A percentile compares a stretch with the other conserved stretches of the same genome.
These are phyloP conservation scores for Lycaon pictus DNA, from an alignment of 2,113 vertebrate genomes.

Conservation along the genomic window DNA sequence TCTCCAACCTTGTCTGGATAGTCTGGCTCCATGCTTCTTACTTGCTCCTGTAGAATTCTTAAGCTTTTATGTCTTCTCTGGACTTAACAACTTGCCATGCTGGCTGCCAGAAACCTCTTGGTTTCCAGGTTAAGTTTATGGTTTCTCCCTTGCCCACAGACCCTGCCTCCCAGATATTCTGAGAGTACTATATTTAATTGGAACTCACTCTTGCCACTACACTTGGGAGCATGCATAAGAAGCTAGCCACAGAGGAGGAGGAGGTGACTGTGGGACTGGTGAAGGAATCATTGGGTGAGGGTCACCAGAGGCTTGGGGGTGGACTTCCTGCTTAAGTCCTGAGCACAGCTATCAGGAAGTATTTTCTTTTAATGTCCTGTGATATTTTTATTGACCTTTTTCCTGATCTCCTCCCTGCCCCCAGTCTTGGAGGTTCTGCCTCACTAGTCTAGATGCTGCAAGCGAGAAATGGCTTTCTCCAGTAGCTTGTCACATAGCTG, in stretches of 20 bases:
- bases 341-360: neutral
- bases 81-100: neutral
- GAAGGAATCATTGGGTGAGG: neutral
- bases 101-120: neutral
- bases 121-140: neutral
- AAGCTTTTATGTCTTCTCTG: constrained; percentile 6
- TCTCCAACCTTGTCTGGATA: neutral
- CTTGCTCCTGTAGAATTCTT: neutral
- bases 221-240: neutral
- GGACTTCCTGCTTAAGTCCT: neutral
- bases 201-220: neutral
- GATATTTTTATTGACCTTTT: neutral
- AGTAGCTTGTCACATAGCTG: neutral
- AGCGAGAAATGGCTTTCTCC: neutral
- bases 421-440: neutral
- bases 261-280: neutral
- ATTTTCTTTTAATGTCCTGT: neutral
- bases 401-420: neutral
- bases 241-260: neutral
- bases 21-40: neutral
- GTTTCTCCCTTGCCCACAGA: neutral
- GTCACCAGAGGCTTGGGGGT: neutral
- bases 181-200: neutral
- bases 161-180: neutral
- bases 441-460: neutral